Base-by-base conservation (phyloP, 2,888 invertebrate species). In the Diplazon laetatorius region DNA sequence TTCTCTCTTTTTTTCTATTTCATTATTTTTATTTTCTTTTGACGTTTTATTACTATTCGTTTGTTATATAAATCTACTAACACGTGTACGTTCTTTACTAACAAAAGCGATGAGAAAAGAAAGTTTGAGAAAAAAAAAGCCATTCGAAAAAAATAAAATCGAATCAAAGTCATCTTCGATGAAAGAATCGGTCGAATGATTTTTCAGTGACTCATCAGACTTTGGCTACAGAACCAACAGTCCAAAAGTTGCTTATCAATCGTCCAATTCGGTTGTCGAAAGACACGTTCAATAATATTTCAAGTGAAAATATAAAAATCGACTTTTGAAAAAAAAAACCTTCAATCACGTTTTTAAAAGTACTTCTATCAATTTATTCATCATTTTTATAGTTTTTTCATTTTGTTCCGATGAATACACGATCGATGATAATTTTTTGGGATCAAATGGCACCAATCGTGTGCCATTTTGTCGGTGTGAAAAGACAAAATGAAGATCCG, bases 81-180 rank as follows among this genome's bases (percentile, higher is more conserved):
- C 70, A 65, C 48, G 63, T 73, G 69, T 52, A 50, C 74, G 60
- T 46, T 55, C 68, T 50, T 76, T 22, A 72, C 66, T 78, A 78
- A 76, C n/a, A n/a, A 71, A 35, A 14, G 66, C 30, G 52, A 60
- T 59, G n/a, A n/a, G n/a, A n/a, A n/a, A n/a, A n/a, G n/a, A n/a
- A n/a, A n/a, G n/a, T n/a, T n/a, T n/a, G n/a, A n/a, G n/a, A n/a
- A n/a, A n/a, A n/a, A n/a, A n/a, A n/a, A n/a, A n/a, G n/a, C n/a
- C n/a, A n/a, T n/a, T 44, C 44, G 44, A n/a, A 44, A 16, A 16
- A 44, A n/a, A 16, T 44, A 16, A 44, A 18, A 48, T 48, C 20
- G 48, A 48, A 16, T 22, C 48, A 37, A 10, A 46, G 5, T 59
- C 39, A 63, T 44, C 59, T 35, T 66, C 70, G n/a, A 52, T 12